These are phyloP conservation scores for Mustela nigripes DNA, from an alignment of 2,113 vertebrate species.

Conservation along the genomic window DNA sequence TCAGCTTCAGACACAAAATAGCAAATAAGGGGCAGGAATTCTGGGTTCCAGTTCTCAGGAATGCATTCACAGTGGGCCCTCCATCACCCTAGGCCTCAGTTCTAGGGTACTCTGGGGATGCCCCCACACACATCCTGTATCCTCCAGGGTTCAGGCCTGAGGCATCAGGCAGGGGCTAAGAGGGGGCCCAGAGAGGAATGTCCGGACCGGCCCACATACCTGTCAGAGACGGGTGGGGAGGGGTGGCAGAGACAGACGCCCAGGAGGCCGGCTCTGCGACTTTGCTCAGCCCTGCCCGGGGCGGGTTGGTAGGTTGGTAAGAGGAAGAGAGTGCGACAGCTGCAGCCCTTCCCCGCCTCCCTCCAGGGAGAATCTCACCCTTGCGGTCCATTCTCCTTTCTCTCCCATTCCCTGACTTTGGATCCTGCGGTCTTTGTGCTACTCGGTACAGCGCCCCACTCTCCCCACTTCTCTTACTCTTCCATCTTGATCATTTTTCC, in stretches of 20 bases:
- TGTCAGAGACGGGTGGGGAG: conserved; percentile 78
- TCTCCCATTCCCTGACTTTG: background rate
- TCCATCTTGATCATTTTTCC: background rate
- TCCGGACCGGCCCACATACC: conserved; percentile 76
- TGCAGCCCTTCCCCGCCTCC: background rate
- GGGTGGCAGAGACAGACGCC: conserved; percentile 83
- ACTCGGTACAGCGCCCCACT: background rate
- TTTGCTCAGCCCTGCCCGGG: conserved; percentile 59
- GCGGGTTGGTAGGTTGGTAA: background rate
- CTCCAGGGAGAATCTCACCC: background rate
- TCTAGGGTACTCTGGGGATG: background rate
- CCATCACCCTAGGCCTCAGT: background rate
- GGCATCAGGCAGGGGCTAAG: background rate
- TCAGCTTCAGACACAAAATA: background rate
- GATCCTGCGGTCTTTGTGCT: background rate
- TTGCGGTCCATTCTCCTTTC: background rate
- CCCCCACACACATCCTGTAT: background rate
- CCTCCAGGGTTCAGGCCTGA: conserved; percentile 37
- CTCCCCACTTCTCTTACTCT: background rate
- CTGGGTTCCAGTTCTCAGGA: background rate
- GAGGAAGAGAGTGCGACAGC: background rate
- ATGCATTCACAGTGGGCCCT: background rate
- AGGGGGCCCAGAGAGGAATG: conserved; percentile 48
- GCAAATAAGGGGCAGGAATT: background rate
- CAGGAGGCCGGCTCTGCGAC: conserved; percentile 75